Evolutionary conservation across 2,113 vertebrate species (phyloP), one percentile per base, ranked within the genome.

Genomic region (Ciconia stormi): DNA sequence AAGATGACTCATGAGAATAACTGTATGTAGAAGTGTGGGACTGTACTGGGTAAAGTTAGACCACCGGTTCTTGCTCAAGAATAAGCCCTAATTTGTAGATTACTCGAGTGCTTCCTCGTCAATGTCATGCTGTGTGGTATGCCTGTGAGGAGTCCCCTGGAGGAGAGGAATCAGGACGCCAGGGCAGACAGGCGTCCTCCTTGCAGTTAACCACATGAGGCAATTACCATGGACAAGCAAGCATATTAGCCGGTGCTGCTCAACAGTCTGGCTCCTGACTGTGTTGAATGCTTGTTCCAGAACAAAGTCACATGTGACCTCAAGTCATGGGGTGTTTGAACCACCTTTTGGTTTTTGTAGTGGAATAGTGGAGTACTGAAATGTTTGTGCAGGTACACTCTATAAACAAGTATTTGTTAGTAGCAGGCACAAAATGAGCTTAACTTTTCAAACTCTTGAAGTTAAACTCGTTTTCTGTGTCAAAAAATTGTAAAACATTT

Each of bases 1-100:
- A 71, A 66, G 56, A 36, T 79, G 55, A 87, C 56, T 95, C 56
- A 62, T 26, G 26, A 82, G 38, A 81, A 92, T 52, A 84, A 38
- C 42, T 40, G 49, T 56, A 36, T 0, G 0, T 46, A 36, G 32
- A 74, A 82, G 25, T 46, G 30, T 70, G 44, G 27, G 30, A 49
- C 34, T 73, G 9, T 58, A 32, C 10, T 58, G 38, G 30, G 7
- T 73, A 36, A 46, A 29, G 27, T 84, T 81, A 66, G 46, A 19
- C 15, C 15, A 8, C 25, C 58, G 40, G 11, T 49, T 70, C 34
- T 80, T 34, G 13, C 26, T 83, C 18, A 83, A 52, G 38, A 63
- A 20, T 26, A 63, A 44, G 3, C 4, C 1, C 34, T 65, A 12
- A 70, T 32, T 29, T 46, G 8, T 36, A 46, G 36, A 34, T 59